Evolutionary conservation across 1,140 invertebrate genomes (phyloP), one percentile per base, ranked within the genome.

Genomic region (Sipha flava): DNA sequence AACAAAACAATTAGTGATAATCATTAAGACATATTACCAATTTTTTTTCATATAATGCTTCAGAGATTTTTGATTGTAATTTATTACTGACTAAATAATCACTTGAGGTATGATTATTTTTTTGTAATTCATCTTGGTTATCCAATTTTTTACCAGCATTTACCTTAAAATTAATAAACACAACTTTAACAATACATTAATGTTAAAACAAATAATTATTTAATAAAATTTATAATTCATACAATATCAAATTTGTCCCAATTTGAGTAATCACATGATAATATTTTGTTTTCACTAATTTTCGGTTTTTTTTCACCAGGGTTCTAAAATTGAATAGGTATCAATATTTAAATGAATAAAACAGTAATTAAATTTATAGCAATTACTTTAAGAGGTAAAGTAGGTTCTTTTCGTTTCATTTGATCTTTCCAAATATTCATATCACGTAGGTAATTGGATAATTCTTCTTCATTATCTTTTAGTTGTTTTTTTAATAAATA

Each of bases 201-300:
- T n/a, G n/a, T n/a, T n/a, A n/a, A n/a, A n/a, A n/a, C n/a, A n/a
- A n/a, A 21, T 40, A 23, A 40, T 73, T 73, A 26, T 29, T 18
- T 14, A 64, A 34, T 23, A 12, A 34, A 9, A 6, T 57, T 77
- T 57, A 43, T 18, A 57, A 81, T 82, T 85, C 87, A 87, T 87
- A 92, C 90, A 84, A 88, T 90, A 89, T 94, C 92, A 89, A 92
- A 94, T 84, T 93, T 92, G 37, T 94, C 92, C 92, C 93, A 95
- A 29, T 90, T 86, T 40, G 86, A 80, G 84, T 93, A 94, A 86
- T 95, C 92, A 81, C 86, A 89, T 0, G 86, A 83, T 83, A 84
- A 83, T 84, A 89, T 52, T 68, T 80, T 80, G 3, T 37, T 80
- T 73, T 5, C 6, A 43, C 14, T 31, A 40, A 43, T 10, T 52